Evolutionary conservation across 2,113 vertebrate genomes (phyloP).

Genomic region (Myotis davidii): DNA sequence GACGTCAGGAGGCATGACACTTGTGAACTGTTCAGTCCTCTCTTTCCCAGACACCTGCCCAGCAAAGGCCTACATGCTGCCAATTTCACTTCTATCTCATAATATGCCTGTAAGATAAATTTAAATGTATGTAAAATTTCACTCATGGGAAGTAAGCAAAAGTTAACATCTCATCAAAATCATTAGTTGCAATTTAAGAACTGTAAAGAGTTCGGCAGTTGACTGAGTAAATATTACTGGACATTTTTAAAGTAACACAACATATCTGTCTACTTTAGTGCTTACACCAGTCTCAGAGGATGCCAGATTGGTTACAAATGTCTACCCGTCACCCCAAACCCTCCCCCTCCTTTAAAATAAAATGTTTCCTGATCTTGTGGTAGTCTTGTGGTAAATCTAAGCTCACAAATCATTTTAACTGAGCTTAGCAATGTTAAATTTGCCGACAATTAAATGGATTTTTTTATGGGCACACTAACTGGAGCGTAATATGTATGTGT

Average conservation of each 20-base stretch:
- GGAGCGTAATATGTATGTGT: constrained; percentile 42
- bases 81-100: constrained; percentile 62
- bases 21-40: constrained; percentile 89
- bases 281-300: constrained; percentile 42
- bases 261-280: neutral
- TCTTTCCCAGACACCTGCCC: constrained; percentile 63
- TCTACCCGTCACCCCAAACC: neutral
- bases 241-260: constrained; percentile 40
- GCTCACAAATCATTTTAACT: constrained; percentile 53
- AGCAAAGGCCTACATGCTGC: constrained; percentile 76
- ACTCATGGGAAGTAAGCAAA: constrained; percentile 68
- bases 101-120: constrained; percentile 63
- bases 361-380: constrained; percentile 6
- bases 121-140: constrained; percentile 58
- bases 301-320: neutral
- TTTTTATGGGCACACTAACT: constrained; percentile 70
- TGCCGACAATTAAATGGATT: constrained; percentile 52
- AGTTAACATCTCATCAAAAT: constrained; percentile 1
- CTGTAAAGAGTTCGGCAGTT: constrained; percentile 55
- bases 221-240: constrained; percentile 52
- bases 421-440: constrained; percentile 68
- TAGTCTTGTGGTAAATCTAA: constrained; percentile 38
- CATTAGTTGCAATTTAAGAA: constrained; percentile 22
- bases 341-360: neutral
- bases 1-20: constrained; percentile 94